These are phyloP conservation scores for Brachypteracias leptosomus DNA, from an alignment of 2,113 vertebrate genomes.

Conservation along the genomic window DNA sequence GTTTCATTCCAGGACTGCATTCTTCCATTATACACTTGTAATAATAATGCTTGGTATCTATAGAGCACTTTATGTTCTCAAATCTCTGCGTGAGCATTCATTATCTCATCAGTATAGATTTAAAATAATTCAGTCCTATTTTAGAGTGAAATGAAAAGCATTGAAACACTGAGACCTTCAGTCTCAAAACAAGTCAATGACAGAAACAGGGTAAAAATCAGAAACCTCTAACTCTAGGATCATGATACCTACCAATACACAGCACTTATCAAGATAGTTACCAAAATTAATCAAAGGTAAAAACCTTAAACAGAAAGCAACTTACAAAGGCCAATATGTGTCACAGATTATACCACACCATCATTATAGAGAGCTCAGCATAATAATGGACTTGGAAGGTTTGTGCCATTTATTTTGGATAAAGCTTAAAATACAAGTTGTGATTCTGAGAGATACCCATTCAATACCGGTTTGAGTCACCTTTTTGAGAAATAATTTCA, in stretches of 20 bases:
- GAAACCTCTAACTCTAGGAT: background rate
- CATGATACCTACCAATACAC: background rate
- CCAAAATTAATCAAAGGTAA: conserved; percentile 7
- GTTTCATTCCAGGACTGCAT: conserved; percentile 14
- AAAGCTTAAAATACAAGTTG: background rate
- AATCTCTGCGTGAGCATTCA: conserved; percentile 9
- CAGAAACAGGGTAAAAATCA: background rate
- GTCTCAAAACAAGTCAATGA: background rate
- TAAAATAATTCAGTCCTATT: conserved; percentile 29
- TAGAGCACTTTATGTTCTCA: conserved; percentile 43
- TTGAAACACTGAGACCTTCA: background rate
- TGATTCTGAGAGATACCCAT: background rate
- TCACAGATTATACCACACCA: background rate
- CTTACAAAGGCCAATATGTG: background rate
- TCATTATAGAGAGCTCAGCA: background rate
- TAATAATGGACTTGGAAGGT: background rate
- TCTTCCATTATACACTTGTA: background rate
- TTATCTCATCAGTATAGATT: conserved; percentile 29
- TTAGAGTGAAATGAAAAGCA: background rate
- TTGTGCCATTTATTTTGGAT: background rate
- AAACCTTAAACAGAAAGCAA: background rate
- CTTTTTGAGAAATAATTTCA: background rate
- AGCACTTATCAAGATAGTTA: background rate
- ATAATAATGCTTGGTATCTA: conserved; percentile 45
- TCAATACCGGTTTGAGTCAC: background rate